Evolutionary conservation across 2,797 vertebrate species (phyloP).

Genomic region (Xerus rutilus): DNA sequence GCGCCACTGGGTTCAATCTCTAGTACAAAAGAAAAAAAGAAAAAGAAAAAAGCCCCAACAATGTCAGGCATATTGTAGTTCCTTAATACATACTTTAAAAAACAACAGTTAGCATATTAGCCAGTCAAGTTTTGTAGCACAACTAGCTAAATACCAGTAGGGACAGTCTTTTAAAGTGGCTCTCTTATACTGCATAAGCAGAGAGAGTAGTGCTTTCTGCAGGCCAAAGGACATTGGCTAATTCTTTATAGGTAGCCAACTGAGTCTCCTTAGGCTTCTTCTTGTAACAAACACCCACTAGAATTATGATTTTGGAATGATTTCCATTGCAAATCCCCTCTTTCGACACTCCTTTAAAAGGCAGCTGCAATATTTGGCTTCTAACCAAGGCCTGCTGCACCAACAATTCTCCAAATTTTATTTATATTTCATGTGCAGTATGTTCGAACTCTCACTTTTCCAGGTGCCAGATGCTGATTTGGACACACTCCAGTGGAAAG

Average conservation of each 20-base stretch:
- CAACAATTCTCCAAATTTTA: slow-evolving; percentile 80
- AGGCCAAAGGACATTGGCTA: slow-evolving; percentile 50
- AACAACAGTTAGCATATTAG: slow-evolving; percentile 53
- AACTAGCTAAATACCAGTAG: slow-evolving; percentile 38
- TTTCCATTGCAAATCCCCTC: slow-evolving; percentile 76
- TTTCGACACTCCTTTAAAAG: slow-evolving; percentile 74
- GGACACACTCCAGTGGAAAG: slow-evolving; percentile 80
- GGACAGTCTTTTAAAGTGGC: slow-evolving; percentile 30
- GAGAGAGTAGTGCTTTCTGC: not conserved
- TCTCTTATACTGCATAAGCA: slow-evolving; percentile 22
- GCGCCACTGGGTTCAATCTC: not conserved
- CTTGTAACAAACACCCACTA: slow-evolving; percentile 64
- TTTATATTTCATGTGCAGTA: slow-evolving; percentile 79
- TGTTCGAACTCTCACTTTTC: slow-evolving; percentile 74
- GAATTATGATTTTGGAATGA: slow-evolving; percentile 73
- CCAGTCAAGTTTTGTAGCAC: not conserved
- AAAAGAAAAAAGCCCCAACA: not conserved
- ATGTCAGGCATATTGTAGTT: not conserved
- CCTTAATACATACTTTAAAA: slow-evolving; percentile 48
- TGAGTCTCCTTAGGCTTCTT: slow-evolving; percentile 68
- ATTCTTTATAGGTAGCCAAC: slow-evolving; percentile 66
- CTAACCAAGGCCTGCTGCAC: slow-evolving; percentile 71
- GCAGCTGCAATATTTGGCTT: slow-evolving; percentile 80
- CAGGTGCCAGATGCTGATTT: slow-evolving; percentile 83
- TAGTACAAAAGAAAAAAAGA: not conserved